phyloP scores from a whole-genome alignment of 2,797 vertebrate species.

The Dendrocincla fuliginosa region DNA sequence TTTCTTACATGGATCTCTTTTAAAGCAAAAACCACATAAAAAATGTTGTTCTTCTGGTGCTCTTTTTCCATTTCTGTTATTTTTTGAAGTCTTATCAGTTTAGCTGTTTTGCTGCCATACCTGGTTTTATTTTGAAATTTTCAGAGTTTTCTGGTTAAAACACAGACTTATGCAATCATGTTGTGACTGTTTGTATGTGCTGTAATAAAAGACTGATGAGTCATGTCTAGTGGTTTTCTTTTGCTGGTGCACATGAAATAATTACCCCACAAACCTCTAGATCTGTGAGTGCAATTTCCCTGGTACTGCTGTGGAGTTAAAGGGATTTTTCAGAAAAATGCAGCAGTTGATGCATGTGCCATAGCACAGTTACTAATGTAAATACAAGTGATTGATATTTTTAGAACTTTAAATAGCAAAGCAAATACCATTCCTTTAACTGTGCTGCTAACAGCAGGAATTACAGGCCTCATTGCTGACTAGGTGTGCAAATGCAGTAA shows the following conservation, averaged over 20 bases:
- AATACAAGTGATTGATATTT: background rate
- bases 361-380: background rate
- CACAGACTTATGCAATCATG: background rate
- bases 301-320: background rate
- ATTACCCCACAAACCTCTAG: background rate
- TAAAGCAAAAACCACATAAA: background rate
- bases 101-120: background rate
- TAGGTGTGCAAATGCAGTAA: background rate
- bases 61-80: background rate
- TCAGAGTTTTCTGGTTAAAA: background rate
- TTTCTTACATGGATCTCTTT: background rate
- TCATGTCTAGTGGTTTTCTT: background rate
- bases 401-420: background rate
- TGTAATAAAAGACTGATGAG: background rate
- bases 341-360: accelerated
- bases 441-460: background rate
- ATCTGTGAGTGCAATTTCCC: background rate
- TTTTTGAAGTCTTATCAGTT: background rate
- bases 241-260: background rate
- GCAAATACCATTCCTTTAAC: background rate
- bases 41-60: background rate
- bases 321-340: background rate
- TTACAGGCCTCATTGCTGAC: background rate
- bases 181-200: background rate
- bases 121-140: background rate